Conservation (phyloP, 2,797 vertebrate species). For the Falco cherrug region DNA sequence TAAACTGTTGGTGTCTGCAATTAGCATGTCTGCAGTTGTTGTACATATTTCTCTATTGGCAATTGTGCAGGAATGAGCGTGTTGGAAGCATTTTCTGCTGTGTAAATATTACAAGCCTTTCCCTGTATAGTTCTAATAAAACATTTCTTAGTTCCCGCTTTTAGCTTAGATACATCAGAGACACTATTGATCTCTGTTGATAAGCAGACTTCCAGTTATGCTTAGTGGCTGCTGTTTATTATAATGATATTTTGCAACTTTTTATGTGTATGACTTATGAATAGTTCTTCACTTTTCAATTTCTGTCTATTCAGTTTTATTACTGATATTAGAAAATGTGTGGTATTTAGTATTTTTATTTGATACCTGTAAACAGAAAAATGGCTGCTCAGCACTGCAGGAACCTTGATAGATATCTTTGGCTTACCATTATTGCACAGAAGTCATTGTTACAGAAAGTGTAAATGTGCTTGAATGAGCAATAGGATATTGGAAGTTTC, state of each 20-base stretch:
- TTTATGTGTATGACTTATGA: neutral
- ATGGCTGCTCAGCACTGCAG: neutral
- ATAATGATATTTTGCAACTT: neutral
- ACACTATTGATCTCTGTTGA: neutral
- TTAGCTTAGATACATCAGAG: neutral
- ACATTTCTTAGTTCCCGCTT: neutral
- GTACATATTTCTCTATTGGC: neutral
- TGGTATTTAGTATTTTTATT: neutral
- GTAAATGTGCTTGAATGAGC: neutral
- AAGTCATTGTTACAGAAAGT: neutral
- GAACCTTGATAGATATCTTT: neutral
- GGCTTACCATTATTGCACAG: neutral
- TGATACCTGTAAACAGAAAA: neutral
- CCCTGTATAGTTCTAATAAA: neutral
- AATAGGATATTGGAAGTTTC: neutral
- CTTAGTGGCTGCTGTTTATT: neutral
- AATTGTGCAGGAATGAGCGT: neutral
- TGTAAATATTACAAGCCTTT: accelerated
- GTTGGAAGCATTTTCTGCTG: neutral
- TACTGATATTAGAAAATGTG: neutral
- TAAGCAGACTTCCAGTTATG: neutral
- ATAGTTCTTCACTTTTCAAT: neutral
- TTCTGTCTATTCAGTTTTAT: neutral
- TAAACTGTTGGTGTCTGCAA: neutral
- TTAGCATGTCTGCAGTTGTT: neutral